Conservation (phyloP, 2,113 vertebrate species). For the Clarias batrachus region DNA sequence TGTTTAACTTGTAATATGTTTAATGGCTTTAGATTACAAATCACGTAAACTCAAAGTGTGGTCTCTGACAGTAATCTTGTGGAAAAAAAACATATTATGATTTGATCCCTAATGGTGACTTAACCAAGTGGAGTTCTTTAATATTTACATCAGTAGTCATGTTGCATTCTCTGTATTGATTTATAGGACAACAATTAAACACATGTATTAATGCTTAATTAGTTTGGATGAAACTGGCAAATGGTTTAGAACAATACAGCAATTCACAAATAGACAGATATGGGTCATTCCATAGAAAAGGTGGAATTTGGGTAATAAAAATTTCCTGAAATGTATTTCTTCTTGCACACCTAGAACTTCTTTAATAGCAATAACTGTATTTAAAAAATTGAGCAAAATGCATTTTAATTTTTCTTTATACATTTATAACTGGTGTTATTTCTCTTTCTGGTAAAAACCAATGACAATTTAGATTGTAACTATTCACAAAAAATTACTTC, state of each 20-base stretch:
- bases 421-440: too few relatives aligned
- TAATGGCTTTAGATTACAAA: not conserved
- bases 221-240: not conserved
- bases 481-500: too few relatives aligned
- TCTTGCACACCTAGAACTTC: too few relatives aligned
- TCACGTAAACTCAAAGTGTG: not conserved
- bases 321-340: too few relatives aligned
- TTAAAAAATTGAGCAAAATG: too few relatives aligned
- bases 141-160: not conserved
- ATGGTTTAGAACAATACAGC: not conserved
- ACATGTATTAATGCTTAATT: not conserved
- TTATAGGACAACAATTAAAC: not conserved
- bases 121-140: not conserved
- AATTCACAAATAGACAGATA: not conserved
- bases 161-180: not conserved
- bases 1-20: not conserved
- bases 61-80: not conserved
- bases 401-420: too few relatives aligned
- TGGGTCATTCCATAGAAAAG: too few relatives aligned
- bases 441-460: too few relatives aligned
- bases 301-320: too few relatives aligned
- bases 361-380: too few relatives aligned
- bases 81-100: not conserved
- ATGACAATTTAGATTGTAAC: too few relatives aligned
- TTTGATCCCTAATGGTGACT: not conserved